Percentiles rank a stretch among this genome's conserved stretches.
Conservation (phyloP, 2,888 invertebrate genomes). For the Amphimallon solstitiale region DNA sequence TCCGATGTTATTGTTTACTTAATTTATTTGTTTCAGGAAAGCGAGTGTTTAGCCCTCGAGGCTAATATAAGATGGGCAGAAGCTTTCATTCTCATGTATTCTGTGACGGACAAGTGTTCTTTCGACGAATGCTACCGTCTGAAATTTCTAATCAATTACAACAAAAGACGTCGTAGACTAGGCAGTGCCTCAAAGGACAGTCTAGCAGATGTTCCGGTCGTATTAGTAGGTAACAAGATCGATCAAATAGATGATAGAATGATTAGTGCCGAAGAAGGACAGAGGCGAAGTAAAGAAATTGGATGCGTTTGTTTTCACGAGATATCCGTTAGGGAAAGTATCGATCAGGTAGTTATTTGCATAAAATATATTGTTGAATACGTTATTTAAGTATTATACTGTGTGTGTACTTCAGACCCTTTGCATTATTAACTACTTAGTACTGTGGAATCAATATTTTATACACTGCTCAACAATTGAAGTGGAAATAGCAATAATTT, state of each 20-base stretch:
- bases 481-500: too few relatives aligned
- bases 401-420: too few relatives aligned
- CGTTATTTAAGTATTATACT: too few relatives aligned
- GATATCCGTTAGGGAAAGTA: constrained; percentile 85
- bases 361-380: too few relatives aligned
- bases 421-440: too few relatives aligned
- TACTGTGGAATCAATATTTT: too few relatives aligned
- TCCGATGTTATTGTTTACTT: not conserved
- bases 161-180: constrained; percentile 75
- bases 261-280: constrained; percentile 81
- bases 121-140: constrained; percentile 87
- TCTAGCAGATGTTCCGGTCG: constrained; percentile 76
- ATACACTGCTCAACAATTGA: too few relatives aligned
- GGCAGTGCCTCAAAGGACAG: constrained; percentile 70
- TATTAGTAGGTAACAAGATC: constrained; percentile 84
- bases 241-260: constrained; percentile 83
- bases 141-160: constrained; percentile 84
- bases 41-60: constrained; percentile 75
- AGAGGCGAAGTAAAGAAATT: constrained; percentile 78
- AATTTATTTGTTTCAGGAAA: constrained; percentile 67
- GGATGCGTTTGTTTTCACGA: constrained; percentile 87
- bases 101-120: constrained; percentile 88
- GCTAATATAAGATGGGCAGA: constrained; percentile 89
- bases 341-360: constrained; percentile 73
- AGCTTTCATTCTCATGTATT: constrained; percentile 86